Base-by-base conservation (phyloP, 1,140 invertebrate species). In the Heliothis virescens region DNA sequence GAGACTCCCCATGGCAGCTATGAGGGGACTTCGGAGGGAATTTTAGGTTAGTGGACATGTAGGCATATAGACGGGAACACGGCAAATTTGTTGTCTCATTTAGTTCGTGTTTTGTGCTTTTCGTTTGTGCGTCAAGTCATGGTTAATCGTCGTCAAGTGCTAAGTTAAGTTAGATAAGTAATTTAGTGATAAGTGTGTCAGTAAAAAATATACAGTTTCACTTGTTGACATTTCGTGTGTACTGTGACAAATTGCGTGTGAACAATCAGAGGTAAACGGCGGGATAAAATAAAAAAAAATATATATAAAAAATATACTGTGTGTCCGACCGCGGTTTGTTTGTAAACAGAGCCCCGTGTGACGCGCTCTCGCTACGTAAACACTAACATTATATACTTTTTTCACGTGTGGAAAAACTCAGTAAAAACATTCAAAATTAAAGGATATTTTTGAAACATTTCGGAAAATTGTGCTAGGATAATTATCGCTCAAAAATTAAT, bases 11-110 rank as follows among this genome's bases (percentile, higher is more conserved):
- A 93, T 93, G 87, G 91, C 90, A 90, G 86, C 89, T 89, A 87
- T 89, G 88, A 92, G 91, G 90, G 91, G 89, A 90, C 89, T 87
- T 79, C 86, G 81, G 87, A 88, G 90, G 88, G 89, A 90, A 91
- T 94, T 94, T 94, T 94, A 93, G 93, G 92, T 94, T 95, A 95
- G 94, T 95, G 94, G 94, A 93, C 93, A 95, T 95, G 94, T 95
- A 95, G 94, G 93, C 91, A 93, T 95, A 94, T 91, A 93, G 91
- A 94, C 91, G 93, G 87, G 88, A 92, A 94, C 94, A 95, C 94
- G 94, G 92, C 94, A 93, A 90, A 90, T 91, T 92, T 92, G 94
- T 95, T 95, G 94, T 93, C 92, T 94, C 90, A 92, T 94, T 94
- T 95, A 94, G 89, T 94, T 95, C 92, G 91, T 90, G 90, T 94